A percentile compares a stretch with the other conserved stretches of the same genome.
Conservation (phyloP, 1,140 invertebrate genomes). For the Habropoda laboriosa region DNA sequence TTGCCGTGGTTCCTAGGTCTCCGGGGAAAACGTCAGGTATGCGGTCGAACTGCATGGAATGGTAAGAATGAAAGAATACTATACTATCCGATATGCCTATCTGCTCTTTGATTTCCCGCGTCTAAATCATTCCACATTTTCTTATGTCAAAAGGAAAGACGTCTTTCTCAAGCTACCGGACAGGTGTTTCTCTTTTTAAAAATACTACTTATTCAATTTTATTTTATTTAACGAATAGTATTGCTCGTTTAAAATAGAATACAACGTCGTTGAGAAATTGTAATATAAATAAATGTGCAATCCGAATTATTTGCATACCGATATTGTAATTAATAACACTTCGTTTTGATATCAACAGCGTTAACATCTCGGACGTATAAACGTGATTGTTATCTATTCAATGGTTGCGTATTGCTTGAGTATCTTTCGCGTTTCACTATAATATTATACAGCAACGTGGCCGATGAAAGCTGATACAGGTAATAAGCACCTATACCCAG, state of each 20-base stretch:
- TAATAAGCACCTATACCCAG: constrained; percentile 14
- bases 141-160: not conserved
- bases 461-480: constrained; percentile 2
- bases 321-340: too few relatives aligned
- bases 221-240: too few relatives aligned
- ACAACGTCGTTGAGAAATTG: too few relatives aligned
- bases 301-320: too few relatives aligned
- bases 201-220: too few relatives aligned
- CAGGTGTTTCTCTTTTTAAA: too few relatives aligned
- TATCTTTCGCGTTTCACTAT: not conserved
- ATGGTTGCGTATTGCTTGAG: not conserved
- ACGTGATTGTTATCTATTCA: not conserved
- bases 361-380: not conserved
- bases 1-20: constrained; percentile 32
- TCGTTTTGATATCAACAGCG: too few relatives aligned
- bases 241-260: too few relatives aligned
- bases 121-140: constrained; percentile 12
- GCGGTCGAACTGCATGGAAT: constrained; percentile 13
- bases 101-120: constrained; percentile 12
- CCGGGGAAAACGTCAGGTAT: constrained; percentile 37
- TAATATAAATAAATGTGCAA: too few relatives aligned
- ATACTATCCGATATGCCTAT: not conserved
- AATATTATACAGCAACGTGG: not conserved
- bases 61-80: constrained; percentile 42
- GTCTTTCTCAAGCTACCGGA: too few relatives aligned